Percentiles rank a stretch among this genome's conserved stretches.
phyloP scores from a whole-genome alignment of 2,797 vertebrate genomes.

The Mionectes olivaceus region DNA sequence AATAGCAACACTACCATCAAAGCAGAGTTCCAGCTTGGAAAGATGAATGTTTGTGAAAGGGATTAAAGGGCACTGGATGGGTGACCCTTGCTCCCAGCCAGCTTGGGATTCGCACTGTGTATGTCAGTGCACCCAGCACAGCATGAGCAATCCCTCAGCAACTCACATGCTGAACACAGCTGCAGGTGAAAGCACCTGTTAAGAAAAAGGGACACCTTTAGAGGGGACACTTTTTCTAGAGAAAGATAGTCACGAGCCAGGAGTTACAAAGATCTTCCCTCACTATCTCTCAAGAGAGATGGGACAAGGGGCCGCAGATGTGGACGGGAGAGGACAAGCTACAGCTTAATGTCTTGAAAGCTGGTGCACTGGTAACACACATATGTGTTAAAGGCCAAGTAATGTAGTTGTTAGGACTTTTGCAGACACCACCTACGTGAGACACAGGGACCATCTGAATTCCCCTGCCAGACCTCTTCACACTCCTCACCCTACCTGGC shows the following conservation, averaged over 20 bases:
- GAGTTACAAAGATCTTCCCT: background rate
- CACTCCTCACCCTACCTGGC: background rate
- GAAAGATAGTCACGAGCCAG: background rate
- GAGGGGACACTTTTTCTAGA: background rate
- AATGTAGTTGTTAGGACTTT: background rate
- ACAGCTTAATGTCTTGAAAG: background rate
- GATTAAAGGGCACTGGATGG: background rate
- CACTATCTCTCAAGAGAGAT: background rate
- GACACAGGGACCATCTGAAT: background rate
- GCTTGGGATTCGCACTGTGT: accelerated
- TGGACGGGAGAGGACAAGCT: background rate
- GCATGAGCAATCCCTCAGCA: background rate
- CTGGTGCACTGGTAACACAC: background rate
- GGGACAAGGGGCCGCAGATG: background rate
- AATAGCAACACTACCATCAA: background rate
- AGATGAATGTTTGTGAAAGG: background rate
- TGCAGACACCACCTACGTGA: background rate
- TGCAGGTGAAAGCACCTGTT: background rate
- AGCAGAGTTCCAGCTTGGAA: background rate
- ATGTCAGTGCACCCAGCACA: background rate
- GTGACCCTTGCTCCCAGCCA: background rate
- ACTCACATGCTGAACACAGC: background rate
- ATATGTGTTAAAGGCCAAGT: background rate
- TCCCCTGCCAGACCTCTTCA: background rate
- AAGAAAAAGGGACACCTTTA: background rate